Evolutionary conservation across 2,113 vertebrate species (phyloP).

Genomic region (Callocephalon fimbriatum): DNA sequence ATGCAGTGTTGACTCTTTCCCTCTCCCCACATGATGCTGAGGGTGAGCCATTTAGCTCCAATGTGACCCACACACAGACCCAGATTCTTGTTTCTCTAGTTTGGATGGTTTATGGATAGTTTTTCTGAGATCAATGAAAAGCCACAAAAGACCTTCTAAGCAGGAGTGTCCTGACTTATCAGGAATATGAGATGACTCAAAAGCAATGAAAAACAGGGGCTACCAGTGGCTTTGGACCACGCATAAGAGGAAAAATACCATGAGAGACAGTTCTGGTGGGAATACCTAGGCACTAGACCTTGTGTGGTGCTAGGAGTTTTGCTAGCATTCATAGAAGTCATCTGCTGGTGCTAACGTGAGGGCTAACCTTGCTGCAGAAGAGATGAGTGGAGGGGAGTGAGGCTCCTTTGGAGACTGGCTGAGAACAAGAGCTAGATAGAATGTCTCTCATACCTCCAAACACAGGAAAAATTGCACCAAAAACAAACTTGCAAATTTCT

Average conservation of each 20-base stretch:
- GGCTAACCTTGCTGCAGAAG: not conserved
- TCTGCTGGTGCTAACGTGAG: not conserved
- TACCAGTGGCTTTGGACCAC: not conserved
- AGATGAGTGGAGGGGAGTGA: not conserved
- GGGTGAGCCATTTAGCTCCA: not conserved
- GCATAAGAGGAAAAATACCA: not conserved
- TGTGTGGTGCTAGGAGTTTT: not conserved
- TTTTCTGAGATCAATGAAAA: not conserved
- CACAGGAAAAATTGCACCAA: not conserved
- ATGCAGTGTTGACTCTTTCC: not conserved
- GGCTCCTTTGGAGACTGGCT: not conserved
- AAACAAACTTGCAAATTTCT: not conserved
- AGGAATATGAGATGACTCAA: not conserved
- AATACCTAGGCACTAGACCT: not conserved
- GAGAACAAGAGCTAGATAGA: not conserved
- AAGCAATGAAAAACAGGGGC: not conserved
- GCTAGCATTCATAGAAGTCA: not conserved
- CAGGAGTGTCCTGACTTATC: not conserved
- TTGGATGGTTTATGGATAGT: not conserved
- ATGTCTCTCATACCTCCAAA: not conserved
- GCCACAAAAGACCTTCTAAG: not conserved
- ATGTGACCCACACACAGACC: rapidly evolving
- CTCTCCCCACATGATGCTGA: not conserved
- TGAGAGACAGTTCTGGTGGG: rapidly evolving
- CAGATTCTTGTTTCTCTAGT: not conserved